Evolutionary conservation across 1,140 invertebrate genomes (phyloP), one percentile per base, ranked within the genome.

Genomic region (Charaxes varanes): DNA sequence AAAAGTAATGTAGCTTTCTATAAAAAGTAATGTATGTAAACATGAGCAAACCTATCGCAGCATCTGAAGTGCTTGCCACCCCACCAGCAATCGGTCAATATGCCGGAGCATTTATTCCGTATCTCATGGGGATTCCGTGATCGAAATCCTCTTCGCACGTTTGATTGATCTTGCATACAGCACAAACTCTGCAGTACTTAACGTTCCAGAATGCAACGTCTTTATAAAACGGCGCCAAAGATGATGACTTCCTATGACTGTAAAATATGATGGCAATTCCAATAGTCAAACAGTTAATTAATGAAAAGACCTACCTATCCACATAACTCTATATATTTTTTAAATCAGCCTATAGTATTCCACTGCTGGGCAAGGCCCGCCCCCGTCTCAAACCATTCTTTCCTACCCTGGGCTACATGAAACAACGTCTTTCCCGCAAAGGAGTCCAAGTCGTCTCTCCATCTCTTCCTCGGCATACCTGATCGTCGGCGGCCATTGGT

Each of bases 51-150:
- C 76, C 60, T 63, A 2, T 80, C 65, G 48, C 76, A 81, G 11
- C 77, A 81, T 5, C 24, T 40, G 30, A 76, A 81, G n/a, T 47
- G 33, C 15, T 58, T 30, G 0, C 46, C 54, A 8, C 37, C 57
- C 63, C 65, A 81, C 62, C 63, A 74, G 30, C 77, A 81, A 8
- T 72, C 62, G 0, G 57, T 57, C 7, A 81, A 24, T 1, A 78
- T 18, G 1, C 66, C 55, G 0, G 40, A 27, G 28, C 77, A 81
- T 2, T 53, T 50, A 4, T 45, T 42, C 31, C 71, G 38, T 6
- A 78, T 63, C 5, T 35, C 47, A 0, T 44, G 19, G n/a, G n/a
- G 0, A 67, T 41, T 2, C 28, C 22, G 0, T 56, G 31, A 2
- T 40, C 15, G 17, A 68, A 76, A 10, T 70, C 42, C 4, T 64